Evolutionary conservation across 2,888 invertebrate genomes (phyloP), one percentile per base, ranked within the genome.

Genomic region (Myopa testacea): DNA sequence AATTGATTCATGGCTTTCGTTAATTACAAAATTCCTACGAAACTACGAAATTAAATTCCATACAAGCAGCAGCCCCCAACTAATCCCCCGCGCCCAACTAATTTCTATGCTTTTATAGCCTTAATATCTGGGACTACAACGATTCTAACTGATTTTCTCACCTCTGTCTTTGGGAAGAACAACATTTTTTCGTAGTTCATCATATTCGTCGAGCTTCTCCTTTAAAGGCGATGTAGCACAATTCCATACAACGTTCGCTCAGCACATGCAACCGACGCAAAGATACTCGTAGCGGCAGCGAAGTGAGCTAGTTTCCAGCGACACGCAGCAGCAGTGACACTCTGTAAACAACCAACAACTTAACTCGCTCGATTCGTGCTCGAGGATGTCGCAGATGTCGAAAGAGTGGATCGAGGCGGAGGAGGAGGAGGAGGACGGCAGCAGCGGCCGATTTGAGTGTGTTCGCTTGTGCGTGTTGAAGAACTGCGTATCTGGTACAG

Each of bases 141-240:
- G 19, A 63, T 55, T 55, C 63, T 63, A 19, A 45, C 1, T 45
- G 45, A 45, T 65, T 65, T 65, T 37, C 75, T 75, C 75, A 75
- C 75, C 75, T 75, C 69, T 58, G 40, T 60, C 69, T 69, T 75
- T 19, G 75, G 19, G 60, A 75, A 75, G 69, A 75, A 75, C 67
- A 75, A 38, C 69, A 75, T 69, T 75, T 75, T 75, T 68, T 75
- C 75, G 69, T 60, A 75, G 75, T 75, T 75, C 75, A 75, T 75
- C 60, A 60, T 69, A 19, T 52, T 75, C 34, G 60, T 5, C 45
- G 65, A 52, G 50, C 34, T 26, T 63, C 67, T 55, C 67, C 67
- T 75, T 75, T 40, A 58, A 68, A 67, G 75, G 67, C 75, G 65
- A 55, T 75, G 67, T 58, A 75, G 55, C 75, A 75, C 75, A 75